Base-by-base conservation (phyloP, 1,140 invertebrate genomes). In the Aethina tumida region DNA sequence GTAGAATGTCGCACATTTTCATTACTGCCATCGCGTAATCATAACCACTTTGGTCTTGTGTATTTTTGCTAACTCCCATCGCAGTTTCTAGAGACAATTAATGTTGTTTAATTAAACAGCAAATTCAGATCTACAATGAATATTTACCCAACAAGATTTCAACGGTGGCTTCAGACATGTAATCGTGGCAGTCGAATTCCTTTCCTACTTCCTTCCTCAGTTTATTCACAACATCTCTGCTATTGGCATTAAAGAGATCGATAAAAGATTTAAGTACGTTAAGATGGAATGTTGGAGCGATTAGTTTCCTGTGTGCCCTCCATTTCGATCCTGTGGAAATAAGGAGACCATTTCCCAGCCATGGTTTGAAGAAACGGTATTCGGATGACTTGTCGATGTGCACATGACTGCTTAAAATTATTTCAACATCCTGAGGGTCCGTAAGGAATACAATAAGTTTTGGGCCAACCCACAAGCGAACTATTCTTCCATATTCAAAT, bases 291-390 rank as follows among this genome's bases (percentile, higher is more conserved):
- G 82, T 84, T 13, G 83, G 83, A 6, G 82, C 81, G 47, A 86
- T 86, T 37, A 86, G 64, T 66, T 85, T 85, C 41, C 83, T 73
- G 53, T 86, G 82, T 9, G 76, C 70, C 12, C 80, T 73, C 83
- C 83, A 86, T 71, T 83, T 85, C 47, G 75, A 73, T 55, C 82
- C 82, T 14, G 71, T 75, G 36, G 81, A 86, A 13, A 88, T 89
- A 1, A 93, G 68, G 3, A 94, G 64, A 33, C 89, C 90, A 48
- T 88, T 76, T 8, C 88, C 88, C 24, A 94, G 72, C 89, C 90
- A 94, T 1, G 87, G 86, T 54, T 89, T 79, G 41, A 97, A 83
- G 56, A 82, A 88, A 41, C 73, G 73, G 54, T 89, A 90, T 64
- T 85, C 79, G 9, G 17, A 47, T 0, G 79, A 69, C 56, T 96